These are phyloP conservation scores for Cranoglanis bouderius DNA, from an alignment of 2,113 vertebrate genomes.

Conservation along the genomic window DNA sequence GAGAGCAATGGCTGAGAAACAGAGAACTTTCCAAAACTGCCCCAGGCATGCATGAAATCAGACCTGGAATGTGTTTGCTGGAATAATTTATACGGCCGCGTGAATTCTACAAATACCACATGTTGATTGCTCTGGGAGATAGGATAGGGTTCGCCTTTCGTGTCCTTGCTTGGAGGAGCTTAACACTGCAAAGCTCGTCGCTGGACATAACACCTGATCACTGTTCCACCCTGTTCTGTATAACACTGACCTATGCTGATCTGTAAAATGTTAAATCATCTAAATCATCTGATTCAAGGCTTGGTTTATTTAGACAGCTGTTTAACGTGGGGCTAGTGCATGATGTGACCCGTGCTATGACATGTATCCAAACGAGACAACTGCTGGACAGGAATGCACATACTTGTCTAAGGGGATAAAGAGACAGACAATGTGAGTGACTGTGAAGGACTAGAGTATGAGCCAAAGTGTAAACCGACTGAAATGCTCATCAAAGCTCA, in stretches of 20 bases:
- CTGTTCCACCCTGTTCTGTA: not conserved
- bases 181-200: not conserved
- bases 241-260: not conserved
- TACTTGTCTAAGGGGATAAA: slow-evolving; percentile 37
- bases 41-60: slow-evolving; percentile 67
- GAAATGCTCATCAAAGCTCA: slow-evolving; percentile 17
- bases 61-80: slow-evolving; percentile 54
- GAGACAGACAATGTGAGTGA: slow-evolving; percentile 1
- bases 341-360: slow-evolving; percentile 14
- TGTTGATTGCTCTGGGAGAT: slow-evolving; percentile 63
- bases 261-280: not conserved
- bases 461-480: slow-evolving; percentile 2
- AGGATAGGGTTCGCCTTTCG: slow-evolving; percentile 48
- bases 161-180: slow-evolving; percentile 35
- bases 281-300: slow-evolving; percentile 10
- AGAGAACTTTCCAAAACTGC: slow-evolving; percentile 48
- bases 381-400: slow-evolving; percentile 54
- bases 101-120: slow-evolving; percentile 68
- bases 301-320: slow-evolving; percentile 31
- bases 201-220: not conserved
- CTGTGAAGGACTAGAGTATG: slow-evolving; percentile 6
- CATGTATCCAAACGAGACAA: slow-evolving; percentile 52
- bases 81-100: slow-evolving; percentile 62
- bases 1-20: not conserved
- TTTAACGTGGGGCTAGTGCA: not conserved